These are phyloP conservation scores for Poecilia latipinna DNA, from an alignment of 2,113 vertebrate genomes.

Conservation along the genomic window DNA sequence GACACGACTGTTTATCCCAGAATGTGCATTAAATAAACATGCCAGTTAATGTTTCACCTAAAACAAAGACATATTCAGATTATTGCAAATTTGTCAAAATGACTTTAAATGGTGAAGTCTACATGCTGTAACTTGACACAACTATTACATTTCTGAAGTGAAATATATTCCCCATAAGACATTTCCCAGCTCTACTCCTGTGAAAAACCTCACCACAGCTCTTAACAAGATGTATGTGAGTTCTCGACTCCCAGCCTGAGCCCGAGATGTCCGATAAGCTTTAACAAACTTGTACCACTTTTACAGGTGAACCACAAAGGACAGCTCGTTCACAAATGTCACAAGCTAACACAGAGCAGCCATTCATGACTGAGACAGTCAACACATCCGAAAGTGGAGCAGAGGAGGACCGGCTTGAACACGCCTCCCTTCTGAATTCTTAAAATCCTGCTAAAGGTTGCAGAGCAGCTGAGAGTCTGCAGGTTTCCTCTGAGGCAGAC, in stretches of 20 bases:
- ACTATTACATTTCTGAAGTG: neutral
- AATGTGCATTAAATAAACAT: too few species aligned
- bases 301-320: slow-evolving; percentile 41
- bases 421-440: slow-evolving; percentile 33
- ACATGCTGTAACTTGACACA: neutral
- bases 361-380: slow-evolving; percentile 22
- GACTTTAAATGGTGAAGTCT: neutral
- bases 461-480: slow-evolving; percentile 5
- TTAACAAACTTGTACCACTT: slow-evolving; percentile 18
- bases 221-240: neutral
- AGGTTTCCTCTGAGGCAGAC: slow-evolving; percentile 5
- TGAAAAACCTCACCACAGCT: neutral
- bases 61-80: too few species aligned
- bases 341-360: slow-evolving; percentile 3
- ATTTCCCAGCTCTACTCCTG: neutral
- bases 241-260: slow-evolving; percentile 2
- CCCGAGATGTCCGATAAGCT: slow-evolving; percentile 21
- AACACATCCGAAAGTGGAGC: slow-evolving; percentile 13
- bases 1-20: too few species aligned
- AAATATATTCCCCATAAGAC: neutral
- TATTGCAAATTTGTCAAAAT: neutral
- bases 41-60: too few species aligned
- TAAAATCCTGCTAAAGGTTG: slow-evolving; percentile 48
- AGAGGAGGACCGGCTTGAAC: slow-evolving; percentile 2
- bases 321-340: slow-evolving; percentile 23